Base-by-base conservation (phyloP, 2,888 invertebrate species). In the Lycocerus yunnanus region DNA sequence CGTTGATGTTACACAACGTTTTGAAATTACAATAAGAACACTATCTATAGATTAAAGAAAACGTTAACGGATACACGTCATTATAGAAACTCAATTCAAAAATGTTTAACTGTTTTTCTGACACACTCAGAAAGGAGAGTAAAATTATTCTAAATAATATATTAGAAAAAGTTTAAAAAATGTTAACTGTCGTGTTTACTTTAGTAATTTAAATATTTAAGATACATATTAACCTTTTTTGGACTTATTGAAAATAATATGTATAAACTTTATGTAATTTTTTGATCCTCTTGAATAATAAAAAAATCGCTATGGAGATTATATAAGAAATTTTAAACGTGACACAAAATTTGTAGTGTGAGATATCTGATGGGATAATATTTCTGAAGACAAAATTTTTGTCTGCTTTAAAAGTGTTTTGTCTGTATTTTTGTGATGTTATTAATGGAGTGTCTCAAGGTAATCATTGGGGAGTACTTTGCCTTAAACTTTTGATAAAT, bases 1-100 rank as follows among this genome's bases (percentile, higher is more conserved):
- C 71, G 70, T 71, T 74, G 58, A 65, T 70, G 66, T 73, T 66
- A 16, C 24, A 11, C 66, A 73, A 66, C 69, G 58, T 61, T 65
- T 63, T 63, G 13, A 20, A 63, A 63, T 63, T 43, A 43, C n/a
- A 43, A 43, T 43, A 43, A 43, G 43, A n/a, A 43, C n/a, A 13
- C 43, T 43, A 43, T 43, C 43, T 43, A n/a, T 43, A 43, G 6
- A 1, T 43, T 43, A n/a, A 43, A 43, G 43, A 43, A 43, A 43
- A 43, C 43, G 43, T 43, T 43, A 43, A 43, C 43, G 43, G 43
- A 43, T n/a, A 43, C 8, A n/a, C 8, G 6, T n/a, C 43, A 8
- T 43, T 43, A n/a, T n/a, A 0, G n/a, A 43, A 43, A 43, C 1
- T 43, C 4, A 43, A n/a, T 43, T 43, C 2, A n/a, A 43, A 27